Evolutionary conservation across 2,888 invertebrate genomes (phyloP), one percentile per base, ranked within the genome.

Genomic region (Metellina segmentata): DNA sequence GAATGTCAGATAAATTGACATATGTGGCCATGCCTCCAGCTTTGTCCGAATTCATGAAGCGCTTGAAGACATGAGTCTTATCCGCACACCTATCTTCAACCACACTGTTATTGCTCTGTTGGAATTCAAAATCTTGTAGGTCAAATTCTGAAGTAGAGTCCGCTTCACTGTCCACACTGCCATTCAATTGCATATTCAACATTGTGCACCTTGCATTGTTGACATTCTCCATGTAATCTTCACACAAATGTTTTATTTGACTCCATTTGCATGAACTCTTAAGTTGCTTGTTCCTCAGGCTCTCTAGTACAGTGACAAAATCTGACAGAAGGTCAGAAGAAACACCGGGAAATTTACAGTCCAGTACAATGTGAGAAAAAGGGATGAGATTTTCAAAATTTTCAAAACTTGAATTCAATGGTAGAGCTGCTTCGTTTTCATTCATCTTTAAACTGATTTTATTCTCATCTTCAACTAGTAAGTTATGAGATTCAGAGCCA

Each of bases 1-100:
- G 89, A 71, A 92, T 92, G 20, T 92, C 92, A 16, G 92, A 92
- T 61, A 92, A 86, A 75, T 81, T 92, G 34, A 92, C 81, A 77
- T 83, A 92, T 11, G 89, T 88, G 8, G 81, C 87, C 74, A 92
- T 86, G 9, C 81, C 85, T 71, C 75, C 11, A 13, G n/a, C 71
- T 11, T 92, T 82, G 48, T 92, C 89, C 7, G 71, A 9, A 70
- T 92, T 89, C 81, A 92, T 86, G 74, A 89, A 92, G n/a, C 92
- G 89, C 48, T 72, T 92, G 11, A 92, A 70, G n/a, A 92, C 78
- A 81, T 83, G 92, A 1, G 74, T 61, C 83, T 89, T 92, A 48
- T 92, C 89, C 13, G 53, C 89, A 82, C 19, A 61, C 53, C 49
- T 71, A 75, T 92, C 92, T 72, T 86, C 87, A 13, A 61, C n/a